phyloP scores from a whole-genome alignment of 2,888 invertebrate species.

The Troides oblongomaculatus region DNA sequence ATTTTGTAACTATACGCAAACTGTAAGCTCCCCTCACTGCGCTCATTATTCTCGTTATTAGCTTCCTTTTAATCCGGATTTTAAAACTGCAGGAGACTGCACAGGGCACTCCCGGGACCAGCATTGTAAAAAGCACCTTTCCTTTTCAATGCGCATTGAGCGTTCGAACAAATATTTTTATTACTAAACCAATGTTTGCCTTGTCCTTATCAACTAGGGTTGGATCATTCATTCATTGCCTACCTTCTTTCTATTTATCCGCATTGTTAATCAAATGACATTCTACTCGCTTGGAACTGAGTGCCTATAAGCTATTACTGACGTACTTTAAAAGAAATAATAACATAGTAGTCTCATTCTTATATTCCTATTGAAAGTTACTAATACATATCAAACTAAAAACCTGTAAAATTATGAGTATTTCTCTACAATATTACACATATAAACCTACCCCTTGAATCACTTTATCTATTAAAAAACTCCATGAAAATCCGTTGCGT shows the following conservation, averaged over 20 bases:
- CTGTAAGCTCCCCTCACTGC: constrained; percentile 48
- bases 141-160: constrained; percentile 61
- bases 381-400: neutral
- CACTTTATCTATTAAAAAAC: too few species aligned
- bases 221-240: constrained; percentile 61
- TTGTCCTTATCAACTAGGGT: constrained; percentile 70
- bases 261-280: constrained; percentile 56
- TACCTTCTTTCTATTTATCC: constrained; percentile 53
- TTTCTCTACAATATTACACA: too few species aligned
- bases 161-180: constrained; percentile 76
- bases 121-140: constrained; percentile 57
- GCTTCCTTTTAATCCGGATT: constrained; percentile 71
- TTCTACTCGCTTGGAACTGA: neutral
- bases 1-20: constrained; percentile 33
- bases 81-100: constrained; percentile 72
- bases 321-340: neutral
- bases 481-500: too few species aligned
- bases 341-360: neutral
- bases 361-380: neutral
- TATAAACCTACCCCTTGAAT: too few species aligned
- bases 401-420: too few species aligned
- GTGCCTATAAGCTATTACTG: neutral
- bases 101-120: constrained; percentile 52
- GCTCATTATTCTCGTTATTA: constrained; percentile 69
- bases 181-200: constrained; percentile 76